Percentiles rank a stretch among this genome's conserved stretches.
These are phyloP conservation scores for Holothuria leucospilota DNA, from an alignment of 53 echinoderm and acorn worm genomes.

Conservation along the genomic window DNA sequence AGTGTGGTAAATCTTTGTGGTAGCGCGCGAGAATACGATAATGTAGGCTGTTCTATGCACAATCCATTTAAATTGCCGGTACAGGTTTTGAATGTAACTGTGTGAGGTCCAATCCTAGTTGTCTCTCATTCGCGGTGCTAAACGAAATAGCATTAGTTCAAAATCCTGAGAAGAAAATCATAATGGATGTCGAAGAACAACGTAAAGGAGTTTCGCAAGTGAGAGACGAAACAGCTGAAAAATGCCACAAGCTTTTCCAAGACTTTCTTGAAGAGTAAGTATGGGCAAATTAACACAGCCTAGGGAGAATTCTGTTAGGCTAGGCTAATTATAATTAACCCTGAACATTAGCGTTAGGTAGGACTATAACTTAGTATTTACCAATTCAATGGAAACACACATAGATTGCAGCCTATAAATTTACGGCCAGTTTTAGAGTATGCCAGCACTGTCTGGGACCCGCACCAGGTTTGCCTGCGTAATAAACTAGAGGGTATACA, in stretches of 20 bases:
- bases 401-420: no score
- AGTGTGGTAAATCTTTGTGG: not conserved
- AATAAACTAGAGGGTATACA: no score
- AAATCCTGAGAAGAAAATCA: not conserved
- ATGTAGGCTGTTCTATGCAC: not conserved
- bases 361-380: no score
- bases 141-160: no score
- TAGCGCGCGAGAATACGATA: not conserved
- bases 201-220: constrained; percentile 91
- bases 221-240: constrained; percentile 95
- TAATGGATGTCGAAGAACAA: constrained; percentile 99
- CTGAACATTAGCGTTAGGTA: no score
- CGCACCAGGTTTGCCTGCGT: no score
- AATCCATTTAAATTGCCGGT: no score
- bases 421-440: no score
- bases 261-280: constrained; percentile 99
- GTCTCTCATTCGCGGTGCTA: not conserved
- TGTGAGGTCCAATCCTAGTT: not conserved
- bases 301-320: not conserved
- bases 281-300: not conserved
- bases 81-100: not conserved
- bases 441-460: no score
- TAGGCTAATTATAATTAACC: no score
- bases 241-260: constrained; percentile 96
- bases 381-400: no score